Evolutionary conservation across 2,888 invertebrate genomes (phyloP).

Genomic region (Drymonia ruficornis): DNA sequence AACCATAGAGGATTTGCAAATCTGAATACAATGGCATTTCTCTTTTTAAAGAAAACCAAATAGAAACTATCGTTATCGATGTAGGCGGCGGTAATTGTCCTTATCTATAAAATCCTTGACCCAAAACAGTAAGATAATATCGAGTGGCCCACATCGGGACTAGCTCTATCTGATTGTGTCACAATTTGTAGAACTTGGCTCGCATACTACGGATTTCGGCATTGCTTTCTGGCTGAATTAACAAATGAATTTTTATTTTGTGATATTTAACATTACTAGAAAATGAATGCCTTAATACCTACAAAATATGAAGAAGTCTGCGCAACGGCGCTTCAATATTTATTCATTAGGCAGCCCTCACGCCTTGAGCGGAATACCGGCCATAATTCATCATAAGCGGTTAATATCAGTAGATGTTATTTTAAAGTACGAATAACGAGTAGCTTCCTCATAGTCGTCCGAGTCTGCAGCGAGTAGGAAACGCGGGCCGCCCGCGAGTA

Average conservation of each 20-base stretch:
- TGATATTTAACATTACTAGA: too few relatives aligned
- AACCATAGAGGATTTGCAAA: constrained; percentile 41
- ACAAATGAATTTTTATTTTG: too few relatives aligned
- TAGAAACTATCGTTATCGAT: constrained; percentile 19
- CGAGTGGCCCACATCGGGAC: constrained; percentile 27
- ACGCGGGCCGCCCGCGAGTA: constrained; percentile 61
- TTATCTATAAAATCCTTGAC: constrained; percentile 49
- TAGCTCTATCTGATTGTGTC: constrained; percentile 8
- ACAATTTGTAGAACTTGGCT: neutral
- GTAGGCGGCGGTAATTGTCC: constrained; percentile 17
- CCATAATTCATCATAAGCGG: constrained; percentile 17
- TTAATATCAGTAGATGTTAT: constrained; percentile 52
- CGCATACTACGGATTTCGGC: neutral
- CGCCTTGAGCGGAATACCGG: neutral
- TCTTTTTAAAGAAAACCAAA: constrained; percentile 14
- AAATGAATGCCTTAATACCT: too few relatives aligned
- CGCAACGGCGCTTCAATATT: too few relatives aligned
- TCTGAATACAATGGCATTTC: constrained; percentile 21
- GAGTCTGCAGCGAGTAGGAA: constrained; percentile 66
- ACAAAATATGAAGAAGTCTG: too few relatives aligned
- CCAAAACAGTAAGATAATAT: constrained; percentile 37
- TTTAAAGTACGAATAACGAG: constrained; percentile 65
- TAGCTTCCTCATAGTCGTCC: constrained; percentile 68
- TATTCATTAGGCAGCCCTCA: neutral
- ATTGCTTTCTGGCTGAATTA: too few relatives aligned